Conservation (phyloP, 2,113 vertebrate genomes). For the Pelecanus crispus region DNA sequence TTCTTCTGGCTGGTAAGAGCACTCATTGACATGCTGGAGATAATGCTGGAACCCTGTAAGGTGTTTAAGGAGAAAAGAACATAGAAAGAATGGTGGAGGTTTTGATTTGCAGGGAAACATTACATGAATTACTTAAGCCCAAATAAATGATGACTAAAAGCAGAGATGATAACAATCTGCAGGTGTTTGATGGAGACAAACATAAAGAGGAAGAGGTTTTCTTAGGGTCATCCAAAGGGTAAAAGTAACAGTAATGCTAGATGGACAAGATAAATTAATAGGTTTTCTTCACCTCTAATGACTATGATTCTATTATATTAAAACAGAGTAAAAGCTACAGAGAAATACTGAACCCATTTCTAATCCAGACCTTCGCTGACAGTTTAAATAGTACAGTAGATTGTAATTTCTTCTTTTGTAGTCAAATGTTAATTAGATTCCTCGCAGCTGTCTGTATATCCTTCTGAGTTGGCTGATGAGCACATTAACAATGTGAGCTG, state of each 20-base stretch:
- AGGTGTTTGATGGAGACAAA: not conserved
- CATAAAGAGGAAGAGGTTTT: not conserved
- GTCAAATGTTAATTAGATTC: constrained; percentile 54
- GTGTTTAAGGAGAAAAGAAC: not conserved
- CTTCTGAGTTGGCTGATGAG: constrained; percentile 9
- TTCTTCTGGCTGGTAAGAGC: not conserved
- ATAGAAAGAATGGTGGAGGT: not conserved
- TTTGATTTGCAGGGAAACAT: not conserved
- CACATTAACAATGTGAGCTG: constrained; percentile 21
- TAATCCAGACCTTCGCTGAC: not conserved
- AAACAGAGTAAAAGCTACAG: not conserved
- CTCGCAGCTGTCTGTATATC: constrained; percentile 35
- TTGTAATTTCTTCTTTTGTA: constrained; percentile 41
- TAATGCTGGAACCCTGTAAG: not conserved
- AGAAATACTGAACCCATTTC: not conserved
- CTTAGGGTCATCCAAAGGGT: constrained; percentile 3
- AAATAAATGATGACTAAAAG: not conserved
- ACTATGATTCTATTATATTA: not conserved
- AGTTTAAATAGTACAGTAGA: constrained; percentile 23
- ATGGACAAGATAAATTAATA: not conserved
- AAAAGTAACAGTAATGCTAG: not conserved
- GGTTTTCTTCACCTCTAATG: not conserved
- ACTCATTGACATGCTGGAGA: not conserved
- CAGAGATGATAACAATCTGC: not conserved
- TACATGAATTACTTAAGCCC: not conserved